These are phyloP conservation scores for Oligia strigilis DNA, from an alignment of 2,888 invertebrate species.

Conservation along the genomic window DNA sequence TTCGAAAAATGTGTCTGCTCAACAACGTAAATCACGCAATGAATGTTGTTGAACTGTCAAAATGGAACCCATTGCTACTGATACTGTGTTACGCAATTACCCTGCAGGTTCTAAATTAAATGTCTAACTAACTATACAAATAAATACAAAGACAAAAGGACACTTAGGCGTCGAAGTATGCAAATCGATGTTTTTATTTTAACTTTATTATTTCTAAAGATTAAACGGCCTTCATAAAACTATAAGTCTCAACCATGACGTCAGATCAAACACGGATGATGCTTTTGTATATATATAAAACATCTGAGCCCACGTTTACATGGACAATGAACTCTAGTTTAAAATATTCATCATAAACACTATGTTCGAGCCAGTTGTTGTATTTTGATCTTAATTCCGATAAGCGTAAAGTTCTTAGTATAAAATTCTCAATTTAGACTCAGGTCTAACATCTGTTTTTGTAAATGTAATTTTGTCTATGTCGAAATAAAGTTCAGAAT, in stretches of 20 bases:
- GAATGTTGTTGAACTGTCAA: too few species aligned
- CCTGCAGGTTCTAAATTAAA: background rate
- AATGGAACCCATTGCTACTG: too few species aligned
- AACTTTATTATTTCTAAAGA: background rate
- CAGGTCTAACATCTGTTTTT: background rate
- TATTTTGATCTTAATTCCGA: background rate
- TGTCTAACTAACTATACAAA: background rate
- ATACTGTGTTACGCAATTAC: too few species aligned
- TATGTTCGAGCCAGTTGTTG: background rate
- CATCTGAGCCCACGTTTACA: slow-evolving; percentile 9
- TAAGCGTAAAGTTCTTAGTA: background rate
- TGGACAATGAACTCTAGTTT: slow-evolving; percentile 48
- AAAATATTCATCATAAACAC: background rate
- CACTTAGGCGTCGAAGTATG: background rate
- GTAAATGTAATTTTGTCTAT: background rate
- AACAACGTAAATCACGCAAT: too few species aligned
- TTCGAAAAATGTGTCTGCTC: too few species aligned
- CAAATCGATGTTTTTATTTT: background rate
- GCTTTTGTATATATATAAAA: slow-evolving; percentile 30
- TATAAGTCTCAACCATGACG: slow-evolving; percentile 32
- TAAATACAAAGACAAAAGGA: background rate
- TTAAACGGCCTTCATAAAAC: slow-evolving; percentile 20
- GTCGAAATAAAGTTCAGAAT: background rate
- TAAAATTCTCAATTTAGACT: background rate
- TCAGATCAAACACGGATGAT: slow-evolving; percentile 27